Conservation (phyloP, 2,797 vertebrate genomes). For the Sylvia borin region DNA sequence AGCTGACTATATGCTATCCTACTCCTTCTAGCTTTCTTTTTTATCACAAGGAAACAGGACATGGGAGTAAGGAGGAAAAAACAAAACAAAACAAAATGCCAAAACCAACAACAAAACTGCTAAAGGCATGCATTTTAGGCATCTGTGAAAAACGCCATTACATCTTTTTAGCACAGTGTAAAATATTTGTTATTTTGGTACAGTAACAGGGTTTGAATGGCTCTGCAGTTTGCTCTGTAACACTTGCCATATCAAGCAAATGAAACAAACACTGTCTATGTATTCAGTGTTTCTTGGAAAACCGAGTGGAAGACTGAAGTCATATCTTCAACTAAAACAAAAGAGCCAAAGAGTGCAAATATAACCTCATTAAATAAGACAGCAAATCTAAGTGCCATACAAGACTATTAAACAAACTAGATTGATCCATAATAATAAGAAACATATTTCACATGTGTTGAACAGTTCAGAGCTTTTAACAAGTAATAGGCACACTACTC, state of each 20-base stretch:
- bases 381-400: constrained; percentile 58
- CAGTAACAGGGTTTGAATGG: constrained; percentile 35
- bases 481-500: constrained; percentile 65
- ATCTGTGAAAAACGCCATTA: neutral
- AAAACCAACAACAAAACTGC: neutral
- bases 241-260: neutral
- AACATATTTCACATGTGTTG: constrained; percentile 80
- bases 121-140: neutral
- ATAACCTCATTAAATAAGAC: constrained; percentile 72
- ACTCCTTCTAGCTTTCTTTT: neutral
- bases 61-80: neutral
- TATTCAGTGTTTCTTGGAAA: neutral
- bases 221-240: neutral
- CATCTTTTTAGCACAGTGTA: constrained; percentile 7
- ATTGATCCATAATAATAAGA: constrained; percentile 77
- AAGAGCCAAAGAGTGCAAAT: constrained; percentile 41
- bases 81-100: neutral
- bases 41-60: neutral
- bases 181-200: constrained; percentile 34
- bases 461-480: constrained; percentile 72
- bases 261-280: neutral
- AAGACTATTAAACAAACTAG: constrained; percentile 75
- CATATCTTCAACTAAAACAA: neutral
- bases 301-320: constrained; percentile 25
- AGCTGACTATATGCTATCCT: neutral